Evolutionary conservation across 2,113 vertebrate species (phyloP), one percentile per base, ranked within the genome.

Genomic region (Myocastor coypus): DNA sequence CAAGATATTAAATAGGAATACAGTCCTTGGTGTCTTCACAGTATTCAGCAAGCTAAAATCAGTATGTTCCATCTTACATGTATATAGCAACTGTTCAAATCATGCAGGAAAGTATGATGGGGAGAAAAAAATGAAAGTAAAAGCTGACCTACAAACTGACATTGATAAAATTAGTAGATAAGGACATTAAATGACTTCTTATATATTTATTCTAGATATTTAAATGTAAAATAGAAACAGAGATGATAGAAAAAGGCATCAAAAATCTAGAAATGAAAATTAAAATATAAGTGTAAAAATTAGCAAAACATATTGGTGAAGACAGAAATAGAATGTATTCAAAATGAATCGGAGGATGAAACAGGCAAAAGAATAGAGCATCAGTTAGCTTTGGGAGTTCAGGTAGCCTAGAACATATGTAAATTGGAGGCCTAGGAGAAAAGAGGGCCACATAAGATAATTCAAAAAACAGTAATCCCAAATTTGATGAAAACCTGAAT

Each of bases 1-100:
- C 26, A 87, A 94, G 22, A 77, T 89, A 34, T 63, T 42, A 78
- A 26, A 69, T 40, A 77, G 22, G 17, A 95, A 89, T 89, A 92
- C 16, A 92, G 94, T 81, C 26, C 55, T 55, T 55, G 55, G 12
- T 52, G 40, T 73, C 28, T n/a, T n/a, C n/a, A n/a, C 30, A 89
- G 14, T 20, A 64, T 1, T 55, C 14, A 89, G 0, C 6, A 52
- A n/a, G n/a, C 24, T 82, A 94, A 94, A 82, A 89, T 85, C 59
- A 92, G 40, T 52, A 42, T 50, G 12, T 59, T 20, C 4, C 40
- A 69, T 89, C 11, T 89, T 80, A 81, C 46, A 46, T 11, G 2
- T 59, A 92, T 87, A 92, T 68, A 81, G 22, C 34, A 89, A 17
- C 1, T 26, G 87, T 80, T 71, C 16, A 50, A 55, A 91, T 89